These are phyloP conservation scores for Romanogobio albipinnatus DNA, from an alignment of 2,113 vertebrate genomes.

Conservation along the genomic window DNA sequence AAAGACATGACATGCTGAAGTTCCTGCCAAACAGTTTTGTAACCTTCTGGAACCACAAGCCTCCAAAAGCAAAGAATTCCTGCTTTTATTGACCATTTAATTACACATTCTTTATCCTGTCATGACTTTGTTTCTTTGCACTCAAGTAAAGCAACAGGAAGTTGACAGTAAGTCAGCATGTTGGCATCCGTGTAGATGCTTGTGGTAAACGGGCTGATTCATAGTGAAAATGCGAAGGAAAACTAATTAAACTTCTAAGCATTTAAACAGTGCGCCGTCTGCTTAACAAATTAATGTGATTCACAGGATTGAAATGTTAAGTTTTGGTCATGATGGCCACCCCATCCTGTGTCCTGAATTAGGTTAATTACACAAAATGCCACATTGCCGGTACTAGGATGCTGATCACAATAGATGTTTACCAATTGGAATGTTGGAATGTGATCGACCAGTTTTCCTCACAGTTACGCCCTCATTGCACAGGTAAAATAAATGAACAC, in stretches of 20 bases:
- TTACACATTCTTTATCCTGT: constrained; percentile 41
- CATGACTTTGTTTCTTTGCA: constrained; percentile 49
- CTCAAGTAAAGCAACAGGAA: constrained; percentile 40
- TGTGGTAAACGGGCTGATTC: constrained; percentile 54
- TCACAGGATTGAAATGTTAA: constrained; percentile 3
- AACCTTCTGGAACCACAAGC: constrained; percentile 32
- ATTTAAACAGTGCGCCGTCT: constrained; percentile 25
- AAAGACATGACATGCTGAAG: neutral
- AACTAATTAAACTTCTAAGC: constrained; percentile 50
- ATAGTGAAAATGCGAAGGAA: constrained; percentile 42
- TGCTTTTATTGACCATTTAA: constrained; percentile 19
- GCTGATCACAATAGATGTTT: neutral
- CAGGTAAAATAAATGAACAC: constrained; percentile 27
- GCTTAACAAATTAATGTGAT: constrained; percentile 53
- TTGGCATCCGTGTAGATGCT: constrained; percentile 46
- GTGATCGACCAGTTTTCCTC: neutral
- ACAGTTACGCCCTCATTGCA: neutral
- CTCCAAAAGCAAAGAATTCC: constrained; percentile 23
- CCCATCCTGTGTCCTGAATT: constrained; percentile 4
- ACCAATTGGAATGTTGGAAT: constrained; percentile 24
- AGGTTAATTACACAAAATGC: neutral
- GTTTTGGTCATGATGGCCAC: neutral
- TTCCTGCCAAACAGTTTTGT: constrained; percentile 40
- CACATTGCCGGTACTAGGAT: constrained; percentile 4
- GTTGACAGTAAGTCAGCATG: constrained; percentile 41